Base-by-base conservation (phyloP, 2,113 vertebrate species). In the Cephalopterus ornatus region DNA sequence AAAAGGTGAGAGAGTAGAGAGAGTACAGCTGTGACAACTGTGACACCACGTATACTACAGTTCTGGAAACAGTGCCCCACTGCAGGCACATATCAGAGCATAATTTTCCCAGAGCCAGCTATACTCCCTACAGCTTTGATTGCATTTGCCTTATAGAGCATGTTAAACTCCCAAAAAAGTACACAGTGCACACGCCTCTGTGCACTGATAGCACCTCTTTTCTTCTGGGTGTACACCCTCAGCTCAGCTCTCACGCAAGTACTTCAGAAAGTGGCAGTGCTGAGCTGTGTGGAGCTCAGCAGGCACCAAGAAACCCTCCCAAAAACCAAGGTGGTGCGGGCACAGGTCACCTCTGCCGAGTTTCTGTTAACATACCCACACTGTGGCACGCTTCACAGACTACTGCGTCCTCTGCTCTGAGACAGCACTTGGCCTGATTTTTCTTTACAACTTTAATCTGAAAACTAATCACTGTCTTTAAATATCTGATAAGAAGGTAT, bases 21-120 rank as follows among this genome's bases (percentile, higher is more conserved):
- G 8, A 41, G 4, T 58, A 49, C 62, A 91, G 9, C 46, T 14
- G 8, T 14, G 32, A 71, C 62, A 3, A 1, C 8, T 0, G 0
- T 49, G 41, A 67, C 88, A 76, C 19, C 28, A 80, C 37, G 49
- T 46, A 39, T 12, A 55, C 5, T 37, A 2, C 2, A 83, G 44
- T 58, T 47, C 33, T 9, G 12, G 85, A 52, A 88, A 80, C 0
- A 1, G 8, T 6, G 8, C 66, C 46, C 46, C 49, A 10, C 18
- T 53, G 15, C 16, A 58, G 27, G 11, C 23, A 74, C 5, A 13
- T 9, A 21, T 1, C 33, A 28, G 19, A 86, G 33, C 11, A 37
- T 6, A 22, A 4, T 37, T 86, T 84, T 71, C 37, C 37, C 55
- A 74, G 12, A 39, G 19, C 27, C 4, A 5, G 18, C 39, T 77